phyloP scores from a whole-genome alignment of 2,888 invertebrate species.

The Nymphalis polychloros region DNA sequence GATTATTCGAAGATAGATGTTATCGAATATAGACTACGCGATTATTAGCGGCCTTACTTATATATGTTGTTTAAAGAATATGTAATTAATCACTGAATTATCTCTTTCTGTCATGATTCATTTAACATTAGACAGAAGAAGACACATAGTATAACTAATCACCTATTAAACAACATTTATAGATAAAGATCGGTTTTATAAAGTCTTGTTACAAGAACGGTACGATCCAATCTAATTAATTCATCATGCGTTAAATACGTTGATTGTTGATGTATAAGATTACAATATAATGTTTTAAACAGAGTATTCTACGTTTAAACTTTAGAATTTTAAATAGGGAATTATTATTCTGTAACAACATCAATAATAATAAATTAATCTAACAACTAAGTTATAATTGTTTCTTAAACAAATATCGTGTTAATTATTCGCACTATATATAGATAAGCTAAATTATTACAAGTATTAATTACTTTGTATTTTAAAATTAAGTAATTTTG shows the following conservation, averaged over 20 bases:
- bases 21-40: too few species aligned
- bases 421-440: background rate
- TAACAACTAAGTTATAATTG: background rate
- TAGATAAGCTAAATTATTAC: too few species aligned
- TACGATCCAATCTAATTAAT: conserved; percentile 18
- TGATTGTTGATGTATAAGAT: conserved; percentile 18
- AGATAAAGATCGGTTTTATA: background rate
- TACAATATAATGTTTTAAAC: conserved; percentile 29
- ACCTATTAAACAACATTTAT: background rate
- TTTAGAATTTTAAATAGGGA: conserved; percentile 28
- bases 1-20: background rate
- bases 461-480: background rate
- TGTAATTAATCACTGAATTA: background rate
- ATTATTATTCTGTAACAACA: conserved; percentile 29
- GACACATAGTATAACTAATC: too few species aligned
- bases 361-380: conserved; percentile 25
- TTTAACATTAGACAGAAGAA: too few species aligned
- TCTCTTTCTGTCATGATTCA: too few species aligned
- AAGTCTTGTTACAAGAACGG: background rate
- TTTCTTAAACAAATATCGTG: background rate
- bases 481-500: conserved; percentile 22
- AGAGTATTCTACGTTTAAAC: conserved; percentile 25
- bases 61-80: background rate
- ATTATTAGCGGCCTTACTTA: too few species aligned
- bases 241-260: conserved; percentile 17